These are phyloP conservation scores for fruit fly (Drosophila melanogaster) DNA, from an alignment of 1,140 invertebrate genomes.

Conservation along the genomic window Release_6_plus_ISO1_MT NC_004354.4:2168501-2169000, in stretches of 20 bases:
- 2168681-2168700: slow-evolving; percentile 35
- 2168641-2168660: slow-evolving; percentile 17
- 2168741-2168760: slow-evolving; percentile 18
- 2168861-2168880: slow-evolving; percentile 8
- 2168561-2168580: slow-evolving; percentile 68
- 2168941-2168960: slow-evolving; percentile 83
- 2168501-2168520: slow-evolving; percentile 36
- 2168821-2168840: slow-evolving; percentile 80
- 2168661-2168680: slow-evolving; percentile 54
- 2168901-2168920: slow-evolving; percentile 64
- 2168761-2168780: not conserved
- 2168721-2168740: slow-evolving; percentile 41
- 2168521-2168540: slow-evolving; percentile 25
- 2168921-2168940: slow-evolving; percentile 81
- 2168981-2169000: slow-evolving; percentile 21
- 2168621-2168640: not conserved
- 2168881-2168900: slow-evolving; percentile 39
- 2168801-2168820: slow-evolving; percentile 28
- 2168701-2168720: slow-evolving; percentile 56
- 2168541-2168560: slow-evolving; percentile 73
- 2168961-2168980: slow-evolving; percentile 74
- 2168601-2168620: not conserved
- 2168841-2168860: slow-evolving; percentile 72
- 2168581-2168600: slow-evolving; percentile 31
- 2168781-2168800: slow-evolving; percentile 2